Conservation (phyloP, 2,888 invertebrate genomes). For the Tetragonisca angustula region DNA sequence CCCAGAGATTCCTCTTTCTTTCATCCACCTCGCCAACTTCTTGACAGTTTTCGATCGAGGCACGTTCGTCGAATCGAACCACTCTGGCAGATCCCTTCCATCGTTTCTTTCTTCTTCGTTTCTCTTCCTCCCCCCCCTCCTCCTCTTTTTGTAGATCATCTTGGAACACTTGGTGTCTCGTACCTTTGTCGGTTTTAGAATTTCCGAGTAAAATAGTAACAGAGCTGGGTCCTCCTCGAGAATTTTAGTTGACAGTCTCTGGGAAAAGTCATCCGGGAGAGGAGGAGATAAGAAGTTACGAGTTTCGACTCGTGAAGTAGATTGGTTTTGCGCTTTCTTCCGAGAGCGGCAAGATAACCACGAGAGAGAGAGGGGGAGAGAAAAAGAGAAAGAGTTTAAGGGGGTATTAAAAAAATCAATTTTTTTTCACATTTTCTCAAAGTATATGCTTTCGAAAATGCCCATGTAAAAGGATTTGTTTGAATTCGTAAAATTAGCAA, state of each 20-base stretch:
- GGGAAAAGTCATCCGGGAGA: not conserved
- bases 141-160: slow-evolving; percentile 4
- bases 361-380: no score
- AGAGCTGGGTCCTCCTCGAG: slow-evolving; percentile 49
- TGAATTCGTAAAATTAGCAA: no score
- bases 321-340: not conserved
- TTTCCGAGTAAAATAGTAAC: slow-evolving; percentile 49
- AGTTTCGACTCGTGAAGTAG: slow-evolving; percentile 1
- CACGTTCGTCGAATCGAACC: slow-evolving; percentile 47
- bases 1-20: slow-evolving; percentile 57
- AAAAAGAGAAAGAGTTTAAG: no score
- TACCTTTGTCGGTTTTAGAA: slow-evolving; percentile 29
- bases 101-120: not conserved
- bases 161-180: slow-evolving; percentile 17
- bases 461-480: no score
- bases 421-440: no score
- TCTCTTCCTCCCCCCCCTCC: not conserved
- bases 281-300: slow-evolving; percentile 24
- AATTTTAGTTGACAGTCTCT: slow-evolving; percentile 50
- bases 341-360: not conserved
- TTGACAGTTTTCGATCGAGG: slow-evolving; percentile 68
- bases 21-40: slow-evolving; percentile 54
- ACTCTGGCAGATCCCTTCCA: slow-evolving; percentile 6
- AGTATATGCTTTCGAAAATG: no score
- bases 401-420: no score